phyloP scores from a whole-genome alignment of 2,888 invertebrate genomes.

The Barypeithes pellucidus region DNA sequence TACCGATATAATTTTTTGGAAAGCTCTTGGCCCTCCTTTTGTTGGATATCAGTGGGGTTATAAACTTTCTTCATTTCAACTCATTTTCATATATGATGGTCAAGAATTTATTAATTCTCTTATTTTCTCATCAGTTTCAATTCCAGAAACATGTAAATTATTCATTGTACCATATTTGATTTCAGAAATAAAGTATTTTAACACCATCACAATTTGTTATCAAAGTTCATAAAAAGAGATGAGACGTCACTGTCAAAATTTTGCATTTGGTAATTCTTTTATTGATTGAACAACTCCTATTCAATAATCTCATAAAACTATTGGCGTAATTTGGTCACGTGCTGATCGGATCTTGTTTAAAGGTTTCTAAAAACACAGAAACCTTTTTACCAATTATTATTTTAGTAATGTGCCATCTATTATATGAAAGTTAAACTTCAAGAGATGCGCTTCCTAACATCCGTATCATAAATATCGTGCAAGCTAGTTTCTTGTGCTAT shows the following conservation, averaged over 20 bases:
- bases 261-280: background rate
- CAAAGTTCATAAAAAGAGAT: constrained; percentile 44
- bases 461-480: too few relatives aligned
- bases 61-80: constrained; percentile 74
- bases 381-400: background rate
- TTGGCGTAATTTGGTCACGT: background rate
- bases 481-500: too few relatives aligned
- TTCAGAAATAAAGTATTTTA: constrained; percentile 67
- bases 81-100: constrained; percentile 71
- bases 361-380: background rate
- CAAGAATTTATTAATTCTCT: constrained; percentile 68
- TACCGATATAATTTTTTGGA: constrained; percentile 76
- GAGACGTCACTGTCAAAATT: constrained; percentile 28
- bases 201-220: constrained; percentile 65
- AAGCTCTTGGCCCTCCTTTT: constrained; percentile 73
- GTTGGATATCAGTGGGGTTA: constrained; percentile 72
- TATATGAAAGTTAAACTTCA: too few relatives aligned
- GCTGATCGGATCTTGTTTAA: background rate
- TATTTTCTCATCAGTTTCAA: constrained; percentile 62
- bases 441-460: too few relatives aligned
- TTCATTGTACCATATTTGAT: constrained; percentile 69
- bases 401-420: background rate
- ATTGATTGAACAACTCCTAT: background rate
- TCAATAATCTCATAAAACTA: background rate
- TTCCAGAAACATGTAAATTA: constrained; percentile 62